Evolutionary conservation across 2,113 vertebrate species (phyloP), one percentile per base, ranked within the genome.

Genomic region (Antennarius striatus): DNA sequence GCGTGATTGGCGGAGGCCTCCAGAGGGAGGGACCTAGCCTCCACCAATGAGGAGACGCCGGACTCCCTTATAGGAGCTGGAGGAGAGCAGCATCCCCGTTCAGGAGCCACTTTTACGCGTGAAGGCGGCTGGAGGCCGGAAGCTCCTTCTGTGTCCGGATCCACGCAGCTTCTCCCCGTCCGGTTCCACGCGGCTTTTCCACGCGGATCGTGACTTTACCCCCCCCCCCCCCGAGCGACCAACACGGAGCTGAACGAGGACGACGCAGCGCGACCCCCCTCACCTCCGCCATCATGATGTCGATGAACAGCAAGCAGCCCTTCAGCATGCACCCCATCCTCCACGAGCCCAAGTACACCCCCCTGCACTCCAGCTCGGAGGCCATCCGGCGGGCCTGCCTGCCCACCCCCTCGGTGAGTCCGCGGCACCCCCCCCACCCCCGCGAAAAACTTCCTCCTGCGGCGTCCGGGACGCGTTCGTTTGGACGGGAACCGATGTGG

Each of bases 251-350:
- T 56, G 49, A 87, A 65, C 75, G 48, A 87, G 57, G 77, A 91
- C 29, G 73, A 87, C 80, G 63, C 59, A 75, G 82, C 73, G n/a
- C 77, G 80, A 89, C 74, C 86, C 75, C 83, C 36, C 77, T 84
- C 11, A 74, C 81, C 60, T 83, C 87, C 74, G 88, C 89, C 77
- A 91, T 87, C 89, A 96, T 96, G 95, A 96, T 96, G 95, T 96
- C 95, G 85, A 96, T 96, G 95, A 96, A 96, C 91, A 96, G 95
- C 94, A 96, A 96, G 75, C 95, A 96, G 89, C 90, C 95, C 56
- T 96, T 96, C 91, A 90, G 94, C 77, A 95, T 96, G 95, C 95
- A 96, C 87, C 95, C 95, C 53, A 95, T 96, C 65, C 92, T 96
- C 43, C 95, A 96, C 74, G 95, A 96, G 10, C 95, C 94, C 75